Percentiles rank a stretch among this genome's conserved stretches.
Evolutionary conservation across 2,797 vertebrate genomes (phyloP).

Genomic region (Poecilia gillii): DNA sequence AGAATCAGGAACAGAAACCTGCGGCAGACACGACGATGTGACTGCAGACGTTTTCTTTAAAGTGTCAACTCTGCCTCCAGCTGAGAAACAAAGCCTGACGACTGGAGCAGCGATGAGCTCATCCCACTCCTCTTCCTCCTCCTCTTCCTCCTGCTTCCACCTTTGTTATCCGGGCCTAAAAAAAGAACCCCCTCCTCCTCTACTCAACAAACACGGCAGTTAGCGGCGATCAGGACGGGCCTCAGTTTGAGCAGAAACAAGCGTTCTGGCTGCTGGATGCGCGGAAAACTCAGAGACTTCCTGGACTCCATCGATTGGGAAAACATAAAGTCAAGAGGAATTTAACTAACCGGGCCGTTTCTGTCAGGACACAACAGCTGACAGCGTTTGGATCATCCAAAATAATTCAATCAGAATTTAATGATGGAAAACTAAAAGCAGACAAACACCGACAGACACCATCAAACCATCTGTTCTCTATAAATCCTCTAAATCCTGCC

Average conservation of each 20-base stretch:
- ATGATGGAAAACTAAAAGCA: not conserved
- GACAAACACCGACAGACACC: not conserved
- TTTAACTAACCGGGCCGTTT: not conserved
- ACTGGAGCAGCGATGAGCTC: constrained; percentile 61
- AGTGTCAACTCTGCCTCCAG: constrained; percentile 32
- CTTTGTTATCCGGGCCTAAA: constrained; percentile 57
- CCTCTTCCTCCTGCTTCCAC: constrained; percentile 33
- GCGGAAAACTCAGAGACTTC: not conserved
- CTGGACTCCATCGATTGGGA: not conserved
- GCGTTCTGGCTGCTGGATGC: constrained; percentile 13
- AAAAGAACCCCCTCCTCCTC: constrained; percentile 24
- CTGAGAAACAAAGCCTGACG: constrained; percentile 51
- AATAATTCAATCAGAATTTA: not conserved
- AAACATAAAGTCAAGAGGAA: not conserved
- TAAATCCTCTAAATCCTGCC: too few relatives aligned
- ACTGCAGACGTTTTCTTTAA: constrained; percentile 13
- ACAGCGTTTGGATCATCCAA: not conserved
- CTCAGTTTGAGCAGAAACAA: constrained; percentile 40
- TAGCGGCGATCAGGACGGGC: constrained; percentile 39
- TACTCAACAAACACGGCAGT: constrained; percentile 41
- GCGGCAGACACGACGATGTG: not conserved
- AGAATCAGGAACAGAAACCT: not conserved
- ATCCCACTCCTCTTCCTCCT: constrained; percentile 20
- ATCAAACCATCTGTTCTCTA: not conserved
- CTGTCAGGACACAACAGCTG: not conserved